phyloP scores from a whole-genome alignment of 1,140 invertebrate genomes.

The Drosophila littoralis region DNA sequence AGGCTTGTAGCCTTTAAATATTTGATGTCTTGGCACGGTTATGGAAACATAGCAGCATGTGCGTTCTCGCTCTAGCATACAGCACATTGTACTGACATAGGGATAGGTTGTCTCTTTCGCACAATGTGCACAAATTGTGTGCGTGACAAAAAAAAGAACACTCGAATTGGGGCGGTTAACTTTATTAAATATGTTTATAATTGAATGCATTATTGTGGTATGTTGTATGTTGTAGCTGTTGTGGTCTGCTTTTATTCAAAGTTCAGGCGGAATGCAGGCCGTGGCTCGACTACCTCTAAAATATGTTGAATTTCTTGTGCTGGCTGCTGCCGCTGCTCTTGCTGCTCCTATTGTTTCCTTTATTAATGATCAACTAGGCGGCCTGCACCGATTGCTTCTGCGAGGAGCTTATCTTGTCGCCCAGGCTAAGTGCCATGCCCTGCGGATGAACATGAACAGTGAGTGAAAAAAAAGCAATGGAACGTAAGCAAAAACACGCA shows the following conservation, averaged over 20 bases:
- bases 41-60: neutral
- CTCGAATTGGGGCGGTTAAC: slow-evolving; percentile 25
- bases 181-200: slow-evolving; percentile 51
- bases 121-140: neutral
- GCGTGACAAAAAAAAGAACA: neutral
- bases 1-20: too few species aligned
- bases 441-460: slow-evolving; percentile 83
- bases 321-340: slow-evolving; percentile 7
- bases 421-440: slow-evolving; percentile 98
- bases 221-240: slow-evolving; percentile 44
- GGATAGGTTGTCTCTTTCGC: neutral
- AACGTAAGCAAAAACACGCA: slow-evolving; percentile 74
- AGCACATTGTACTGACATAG: neutral
- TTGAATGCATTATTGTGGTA: slow-evolving; percentile 32
- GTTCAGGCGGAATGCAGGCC: slow-evolving; percentile 46
- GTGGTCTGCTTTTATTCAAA: slow-evolving; percentile 39
- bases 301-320: slow-evolving; percentile 32
- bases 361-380: slow-evolving; percentile 79
- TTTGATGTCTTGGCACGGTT: too few species aligned
- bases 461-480: neutral
- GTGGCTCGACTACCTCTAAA: slow-evolving; percentile 32
- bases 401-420: slow-evolving; percentile 97
- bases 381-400: slow-evolving; percentile 90
- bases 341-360: neutral
- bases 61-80: slow-evolving; percentile 10